Evolutionary conservation across 1,140 invertebrate species (phyloP), one percentile per base, ranked within the genome.

Genomic region (Apocrypta bakeri): DNA sequence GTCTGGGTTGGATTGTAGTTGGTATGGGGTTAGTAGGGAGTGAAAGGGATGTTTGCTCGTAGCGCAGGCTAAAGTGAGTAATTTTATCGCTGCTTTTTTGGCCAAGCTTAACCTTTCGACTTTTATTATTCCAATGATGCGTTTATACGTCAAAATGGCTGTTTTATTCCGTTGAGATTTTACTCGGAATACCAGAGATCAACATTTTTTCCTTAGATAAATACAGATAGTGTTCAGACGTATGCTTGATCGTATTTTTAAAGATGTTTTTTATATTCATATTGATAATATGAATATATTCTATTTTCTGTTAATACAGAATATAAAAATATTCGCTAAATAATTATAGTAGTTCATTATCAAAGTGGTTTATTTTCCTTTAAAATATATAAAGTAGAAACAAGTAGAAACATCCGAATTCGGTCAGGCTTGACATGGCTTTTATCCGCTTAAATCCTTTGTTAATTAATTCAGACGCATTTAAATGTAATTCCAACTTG

Each of bases 81-180:
- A 79, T 79, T 69, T 79, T 79, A 79, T 79, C 66, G 78, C 66
- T 27, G 40, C 17, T 25, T 56, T 37, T 79, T 79, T 79, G 40
- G 78, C 66, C 33, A 7, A 27, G 0, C 12, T 27, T 25, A 14
- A 12, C 14, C 12, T 48, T 21, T 11, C 27, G 27, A 21, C 24
- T 79, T 56, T 79, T 77, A 77, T 66, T 27, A 61, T 31, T 33
- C 21, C 78, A 12, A 79, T 56, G 68, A 72, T 31, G 78, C 61
- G 66, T 79, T 79, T 79, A 71, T 79, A 68, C 37, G 68, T 25
- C 11, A 25, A 25, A 29, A 7, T 6, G 12, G 31, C 68, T 69
- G 25, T 33, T 31, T 69, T 69, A 21, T 69, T 33, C 27, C 27
- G 11, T 29, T 21, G 6, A 8, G 63, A 8, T 33, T 69, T 69